Evolutionary conservation across 2,888 invertebrate genomes (phyloP), one percentile per base, ranked within the genome.

Genomic region (Cylindroiulus punctatus): DNA sequence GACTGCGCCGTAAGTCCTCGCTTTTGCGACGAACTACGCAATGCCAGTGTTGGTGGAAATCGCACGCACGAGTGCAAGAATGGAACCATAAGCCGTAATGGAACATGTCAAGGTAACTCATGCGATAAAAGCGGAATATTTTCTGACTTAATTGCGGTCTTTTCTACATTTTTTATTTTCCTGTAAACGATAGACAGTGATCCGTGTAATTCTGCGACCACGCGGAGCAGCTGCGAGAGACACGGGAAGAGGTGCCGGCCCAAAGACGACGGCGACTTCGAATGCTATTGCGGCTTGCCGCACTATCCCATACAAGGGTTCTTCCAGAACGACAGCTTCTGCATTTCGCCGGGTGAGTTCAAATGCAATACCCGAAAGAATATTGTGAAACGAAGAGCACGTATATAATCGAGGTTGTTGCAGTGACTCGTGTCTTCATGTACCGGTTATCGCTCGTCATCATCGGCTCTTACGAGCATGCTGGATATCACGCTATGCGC

Each of bases 201-300:
- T 81, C 19, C 36, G 8, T 85, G 85, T 42, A 14, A 12, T 40
- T 10, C 12, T 2, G 40, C 40, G 1, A 1, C 2, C 0, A 26
- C 22, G 4, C n/a, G 76, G 19, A 12, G 30, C 14, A 40, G n/a
- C 3, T 85, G 85, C 81, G 81, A n/a, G 22, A 42, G 40, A 1
- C 26, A 40, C 2, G 81, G 81, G 10, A 81, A 85, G 40, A 10
- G 26, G 19, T 85, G 85, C 30, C 85, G 85, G 5, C 57, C 17
- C 22, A 65, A 85, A 22, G n/a, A n/a, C 12, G 40, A 22, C 17
- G 85, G 85, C 2, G 22, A 36, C 26, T 76, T 26, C 32, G 85
- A 85, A 36, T 85, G 85, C 42, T 85, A 85, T 26, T 85, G 85
- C 76, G n/a, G 76, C 14, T 76, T 85, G n/a, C 85, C 85, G n/a